Percentiles rank a stretch among this genome's conserved stretches.
phyloP scores from a whole-genome alignment of 2,888 invertebrate genomes.

The Tipula helvola region DNA sequence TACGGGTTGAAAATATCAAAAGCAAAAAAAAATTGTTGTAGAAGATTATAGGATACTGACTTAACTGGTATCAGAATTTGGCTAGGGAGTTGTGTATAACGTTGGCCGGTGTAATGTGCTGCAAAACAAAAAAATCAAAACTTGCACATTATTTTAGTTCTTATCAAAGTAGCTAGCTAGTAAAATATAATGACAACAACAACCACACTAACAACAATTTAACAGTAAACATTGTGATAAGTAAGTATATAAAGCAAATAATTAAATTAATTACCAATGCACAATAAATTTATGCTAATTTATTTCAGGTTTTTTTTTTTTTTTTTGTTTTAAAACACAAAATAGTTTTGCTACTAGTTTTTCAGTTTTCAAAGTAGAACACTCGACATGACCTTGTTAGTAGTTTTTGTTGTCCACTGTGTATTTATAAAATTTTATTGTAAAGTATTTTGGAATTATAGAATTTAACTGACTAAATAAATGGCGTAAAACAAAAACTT shows the following conservation, averaged over 20 bases:
- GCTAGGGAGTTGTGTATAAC: neutral
- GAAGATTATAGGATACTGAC: neutral
- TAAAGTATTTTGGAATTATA: too few species aligned
- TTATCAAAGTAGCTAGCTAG: neutral
- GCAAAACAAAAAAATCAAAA: neutral
- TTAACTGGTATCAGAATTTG: neutral
- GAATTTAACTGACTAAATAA: too few species aligned
- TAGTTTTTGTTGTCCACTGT: neutral
- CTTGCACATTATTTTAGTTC: neutral
- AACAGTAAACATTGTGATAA: neutral
- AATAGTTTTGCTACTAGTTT: neutral
- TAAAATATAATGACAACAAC: neutral
- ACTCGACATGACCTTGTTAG: neutral
- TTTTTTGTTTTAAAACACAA: neutral
- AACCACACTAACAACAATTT: neutral
- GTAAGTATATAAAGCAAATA: neutral
- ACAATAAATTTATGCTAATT: neutral
- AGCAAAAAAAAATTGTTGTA: too few species aligned
- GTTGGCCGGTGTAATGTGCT: neutral
- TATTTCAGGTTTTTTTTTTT: neutral
- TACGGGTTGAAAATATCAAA: neutral
- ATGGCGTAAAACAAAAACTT: too few species aligned
- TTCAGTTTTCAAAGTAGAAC: neutral
- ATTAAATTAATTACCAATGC: neutral
- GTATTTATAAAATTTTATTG: neutral